phyloP scores from a whole-genome alignment of 2,888 invertebrate species.

The Agelastica alni region DNA sequence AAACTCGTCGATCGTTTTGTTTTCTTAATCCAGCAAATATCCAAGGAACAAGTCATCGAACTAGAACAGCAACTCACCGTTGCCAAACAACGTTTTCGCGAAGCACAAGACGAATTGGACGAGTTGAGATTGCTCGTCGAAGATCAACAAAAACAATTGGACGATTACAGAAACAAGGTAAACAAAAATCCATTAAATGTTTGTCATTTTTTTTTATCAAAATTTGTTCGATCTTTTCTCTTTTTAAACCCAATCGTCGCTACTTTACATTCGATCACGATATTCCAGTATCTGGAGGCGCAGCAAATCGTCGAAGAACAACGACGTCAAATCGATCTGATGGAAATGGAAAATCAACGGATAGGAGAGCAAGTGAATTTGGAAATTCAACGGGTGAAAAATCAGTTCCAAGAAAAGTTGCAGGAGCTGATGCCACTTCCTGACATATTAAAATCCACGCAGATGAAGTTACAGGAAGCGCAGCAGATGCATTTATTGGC shows the following conservation, averaged over 20 bases:
- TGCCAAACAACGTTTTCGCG: slow-evolving; percentile 61
- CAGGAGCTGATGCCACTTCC: slow-evolving; percentile 72
- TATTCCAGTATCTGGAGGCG: slow-evolving; percentile 63
- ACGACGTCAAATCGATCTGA: slow-evolving; percentile 68
- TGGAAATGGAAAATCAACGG: slow-evolving; percentile 73
- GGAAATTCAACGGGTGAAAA: slow-evolving; percentile 72
- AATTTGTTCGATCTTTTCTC: too few relatives aligned
- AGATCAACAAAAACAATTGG: slow-evolving; percentile 69
- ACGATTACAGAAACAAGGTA: slow-evolving; percentile 71
- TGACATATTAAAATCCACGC: slow-evolving; percentile 70
- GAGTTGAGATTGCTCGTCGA: slow-evolving; percentile 63
- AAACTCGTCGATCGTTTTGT: too few relatives aligned
- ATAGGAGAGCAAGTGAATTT: slow-evolving; percentile 73
- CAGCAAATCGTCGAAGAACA: slow-evolving; percentile 75
- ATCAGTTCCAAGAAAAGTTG: slow-evolving; percentile 73
- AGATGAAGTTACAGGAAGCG: slow-evolving; percentile 68
- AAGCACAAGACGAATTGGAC: slow-evolving; percentile 66
- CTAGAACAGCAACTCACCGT: slow-evolving; percentile 62
- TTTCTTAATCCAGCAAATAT: not conserved
- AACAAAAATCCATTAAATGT: too few relatives aligned
- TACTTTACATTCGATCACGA: too few relatives aligned
- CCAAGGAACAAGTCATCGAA: slow-evolving; percentile 68
- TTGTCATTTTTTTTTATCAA: too few relatives aligned
- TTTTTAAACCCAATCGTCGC: too few relatives aligned
- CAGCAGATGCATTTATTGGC: slow-evolving; percentile 69